Evolutionary conservation across 2,888 invertebrate species (phyloP), one percentile per base, ranked within the genome.

Genomic region (Omphaloscelis lunosa): DNA sequence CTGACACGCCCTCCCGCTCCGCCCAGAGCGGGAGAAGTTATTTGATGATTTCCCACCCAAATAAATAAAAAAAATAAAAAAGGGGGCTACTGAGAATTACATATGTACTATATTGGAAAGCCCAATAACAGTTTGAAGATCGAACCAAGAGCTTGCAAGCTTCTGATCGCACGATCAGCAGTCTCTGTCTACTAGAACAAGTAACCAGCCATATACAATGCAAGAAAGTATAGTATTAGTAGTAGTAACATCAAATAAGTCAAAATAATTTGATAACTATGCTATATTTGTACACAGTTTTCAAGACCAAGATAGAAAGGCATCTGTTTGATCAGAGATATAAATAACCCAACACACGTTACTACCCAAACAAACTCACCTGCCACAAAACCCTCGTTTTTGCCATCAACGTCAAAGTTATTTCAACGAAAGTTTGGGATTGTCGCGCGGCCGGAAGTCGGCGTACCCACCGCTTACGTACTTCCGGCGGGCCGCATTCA

Each of bases 401-500:
- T 86, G 72, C 77, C 79, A 53, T 88, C 79, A 77, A 78, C 74
- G 77, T 82, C 78, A 86, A 70, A 88, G 87, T 88, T 87, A 87
- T 87, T 87, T 84, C 67, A 68, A 48, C 74, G 72, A 86, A 85
- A 85, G 80, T 87, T 88, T 77, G 82, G 85, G 85, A 79, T 87
- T 84, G 87, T 85, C 88, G 79, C 72, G 63, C 71, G 79, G 59
- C 82, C 89, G 91, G 89, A 90, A 85, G 86, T 77, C 75, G 79
- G 77, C 80, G 84, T 81, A 77, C 85, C 82, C 79, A 72, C 73
- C 80, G 87, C 88, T 86, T 77, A 79, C 78, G 77, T 75, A 79
- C 84, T 88, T 89, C 90, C 90, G 88, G 86, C 76, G 41, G 77
- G 63, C 79, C 76, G 70, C 76, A 86, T 83, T 83, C 79, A 85